A percentile compares a stretch with the other conserved stretches of the same genome.
Conservation (phyloP, 2,888 invertebrate genomes). For the Cantharis lateralis region DNA sequence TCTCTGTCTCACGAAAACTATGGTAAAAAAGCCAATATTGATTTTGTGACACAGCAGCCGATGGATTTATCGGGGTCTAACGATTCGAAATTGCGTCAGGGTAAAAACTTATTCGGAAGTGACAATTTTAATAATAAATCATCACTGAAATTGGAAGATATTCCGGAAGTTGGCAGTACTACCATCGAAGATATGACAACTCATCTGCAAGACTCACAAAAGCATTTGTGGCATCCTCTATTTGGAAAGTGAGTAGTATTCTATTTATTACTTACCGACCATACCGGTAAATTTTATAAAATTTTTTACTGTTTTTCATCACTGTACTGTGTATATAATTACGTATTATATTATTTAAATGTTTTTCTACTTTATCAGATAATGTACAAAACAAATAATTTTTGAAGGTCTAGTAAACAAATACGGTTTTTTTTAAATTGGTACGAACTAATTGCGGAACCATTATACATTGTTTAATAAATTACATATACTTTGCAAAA, state of each 20-base stretch:
- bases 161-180: constrained; percentile 68
- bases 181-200: constrained; percentile 59
- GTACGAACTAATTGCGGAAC: neutral
- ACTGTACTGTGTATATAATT: neutral
- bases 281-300: neutral
- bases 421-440: neutral
- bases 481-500: neutral
- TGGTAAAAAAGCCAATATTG: constrained; percentile 9
- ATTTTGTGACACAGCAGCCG: constrained; percentile 41
- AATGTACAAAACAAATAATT: neutral
- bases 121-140: constrained; percentile 46
- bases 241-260: constrained; percentile 76
- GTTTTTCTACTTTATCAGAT: neutral
- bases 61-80: constrained; percentile 55
- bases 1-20: constrained; percentile 5
- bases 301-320: neutral
- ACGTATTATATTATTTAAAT: neutral
- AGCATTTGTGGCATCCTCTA: constrained; percentile 82
- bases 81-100: constrained; percentile 52
- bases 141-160: constrained; percentile 58
- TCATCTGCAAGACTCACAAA: constrained; percentile 62
- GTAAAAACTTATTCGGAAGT: constrained; percentile 57
- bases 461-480: neutral
- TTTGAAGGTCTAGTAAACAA: neutral
- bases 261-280: neutral